Base-by-base conservation (phyloP, 2,113 vertebrate species). In the Probosciger aterrimus region DNA sequence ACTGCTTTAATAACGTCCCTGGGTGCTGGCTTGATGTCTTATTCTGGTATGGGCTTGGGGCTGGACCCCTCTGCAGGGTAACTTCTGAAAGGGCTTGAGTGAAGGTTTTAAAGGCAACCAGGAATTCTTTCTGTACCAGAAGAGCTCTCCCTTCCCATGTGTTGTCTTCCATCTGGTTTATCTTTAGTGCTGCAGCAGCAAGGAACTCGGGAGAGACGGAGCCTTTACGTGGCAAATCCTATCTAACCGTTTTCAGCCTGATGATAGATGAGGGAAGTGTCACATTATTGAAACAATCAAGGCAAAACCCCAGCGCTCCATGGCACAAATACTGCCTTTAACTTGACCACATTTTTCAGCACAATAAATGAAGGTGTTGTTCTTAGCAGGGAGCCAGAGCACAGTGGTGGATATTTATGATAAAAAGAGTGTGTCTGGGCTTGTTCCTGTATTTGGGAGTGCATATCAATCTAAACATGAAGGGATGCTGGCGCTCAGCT, bases 351-450 rank as follows among this genome's bases (percentile, higher is more conserved):
- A 1, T 68, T 74, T 93, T 91, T 43, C 74, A 73, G n/a, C 30
- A 53, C 81, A 63, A 76, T 49, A 88, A 59, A 93, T 59, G 86
- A 44, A 87, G 93, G 73, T 53, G 70, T 18, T 93, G 90, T 94
- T 93, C 76, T 86, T 37, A 76, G 82, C 71, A 79, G 81, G 83
- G 86, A 90, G 55, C 70, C 11, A 6, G 25, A 46, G 88, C 63
- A 11, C 79, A 52, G 53, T 13, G 28, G 71, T 65, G 62, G 68
- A 15, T 37, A 59, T 33, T 43, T 82, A 60, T 63, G 92, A 68
- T 53, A 67, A 87, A 76, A 76, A 39, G 64, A 67, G 53, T 37
- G 46, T 71, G 83, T 94, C 93, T 88, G 73, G 64, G 52, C 64
- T 82, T 24, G 82, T 82, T 84, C 84, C 94, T 92, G 69, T 73